Evolutionary conservation across 2,797 vertebrate species (phyloP).

Genomic region (Triplophysa yarkandensis): DNA sequence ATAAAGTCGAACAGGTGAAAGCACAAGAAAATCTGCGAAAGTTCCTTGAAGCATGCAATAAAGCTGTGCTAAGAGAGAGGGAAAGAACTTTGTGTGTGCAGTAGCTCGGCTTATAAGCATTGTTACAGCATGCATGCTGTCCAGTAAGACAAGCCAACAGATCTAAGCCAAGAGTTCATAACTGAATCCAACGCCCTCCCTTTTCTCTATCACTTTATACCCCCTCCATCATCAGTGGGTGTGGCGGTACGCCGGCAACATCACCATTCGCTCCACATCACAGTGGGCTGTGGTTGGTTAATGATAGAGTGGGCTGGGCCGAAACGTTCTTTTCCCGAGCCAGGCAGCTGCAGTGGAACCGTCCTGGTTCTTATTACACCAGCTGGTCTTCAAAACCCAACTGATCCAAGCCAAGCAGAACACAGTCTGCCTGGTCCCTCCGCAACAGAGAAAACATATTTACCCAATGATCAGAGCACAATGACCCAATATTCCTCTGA

Average conservation of each 20-base stretch:
- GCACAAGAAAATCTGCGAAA: slow-evolving; percentile 1
- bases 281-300: slow-evolving; percentile 50
- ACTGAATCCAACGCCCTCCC: slow-evolving; percentile 35
- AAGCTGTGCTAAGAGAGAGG: background rate
- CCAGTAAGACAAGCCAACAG: slow-evolving; percentile 28
- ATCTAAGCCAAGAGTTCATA: slow-evolving; percentile 23
- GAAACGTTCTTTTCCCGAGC: slow-evolving; percentile 28
- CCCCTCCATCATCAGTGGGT: slow-evolving; percentile 52
- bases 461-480: slow-evolving; percentile 49
- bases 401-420: slow-evolving; percentile 44
- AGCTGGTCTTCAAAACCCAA: slow-evolving; percentile 41
- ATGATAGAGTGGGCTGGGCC: slow-evolving; percentile 39
- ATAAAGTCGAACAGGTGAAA: slow-evolving; percentile 32
- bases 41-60: slow-evolving; percentile 3
- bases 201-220: slow-evolving; percentile 53
- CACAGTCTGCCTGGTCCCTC: slow-evolving; percentile 48
- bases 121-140: slow-evolving; percentile 22
- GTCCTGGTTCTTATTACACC: slow-evolving; percentile 36
- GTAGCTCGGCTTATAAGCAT: slow-evolving; percentile 12
- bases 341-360: slow-evolving; percentile 70
- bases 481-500: slow-evolving; percentile 58
- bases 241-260: slow-evolving; percentile 38
- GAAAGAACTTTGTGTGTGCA: slow-evolving; percentile 9
- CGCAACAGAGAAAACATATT: slow-evolving; percentile 49
- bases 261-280: slow-evolving; percentile 50